phyloP scores from a whole-genome alignment of 1,140 invertebrate species.

The Nasonia giraulti region DNA sequence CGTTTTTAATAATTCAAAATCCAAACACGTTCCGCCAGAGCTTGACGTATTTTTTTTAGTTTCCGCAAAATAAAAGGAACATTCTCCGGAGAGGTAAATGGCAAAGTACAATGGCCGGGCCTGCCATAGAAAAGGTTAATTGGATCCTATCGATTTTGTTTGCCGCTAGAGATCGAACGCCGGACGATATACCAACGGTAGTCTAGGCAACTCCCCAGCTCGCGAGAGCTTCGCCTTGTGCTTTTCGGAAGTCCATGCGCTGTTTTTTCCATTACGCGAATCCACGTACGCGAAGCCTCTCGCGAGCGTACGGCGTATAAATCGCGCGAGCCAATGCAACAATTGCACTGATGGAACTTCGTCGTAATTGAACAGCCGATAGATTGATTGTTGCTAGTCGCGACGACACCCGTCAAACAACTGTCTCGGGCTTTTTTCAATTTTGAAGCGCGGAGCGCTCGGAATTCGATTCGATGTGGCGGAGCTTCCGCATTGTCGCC shows the following conservation, averaged over 20 bases:
- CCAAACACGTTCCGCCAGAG: background rate
- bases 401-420: background rate
- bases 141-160: constrained; percentile 66
- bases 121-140: constrained; percentile 65
- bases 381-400: background rate
- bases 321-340: too few relatives aligned
- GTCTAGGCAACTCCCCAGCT: constrained; percentile 66
- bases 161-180: constrained; percentile 57
- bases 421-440: constrained; percentile 17
- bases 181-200: constrained; percentile 57
- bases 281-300: background rate
- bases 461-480: background rate
- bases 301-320: background rate
- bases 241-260: background rate
- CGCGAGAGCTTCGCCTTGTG: background rate
- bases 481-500: too few relatives aligned
- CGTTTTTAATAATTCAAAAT: too few relatives aligned
- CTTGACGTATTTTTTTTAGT: background rate
- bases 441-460: constrained; percentile 2
- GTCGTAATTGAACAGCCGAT: background rate
- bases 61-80: constrained; percentile 20
- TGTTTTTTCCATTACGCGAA: background rate
- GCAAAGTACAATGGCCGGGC: constrained; percentile 61
- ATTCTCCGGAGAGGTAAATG: constrained; percentile 31
- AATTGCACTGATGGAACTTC: background rate